Conservation (phyloP, 2,797 vertebrate species). For the Oceanodroma leucorhoa region DNA sequence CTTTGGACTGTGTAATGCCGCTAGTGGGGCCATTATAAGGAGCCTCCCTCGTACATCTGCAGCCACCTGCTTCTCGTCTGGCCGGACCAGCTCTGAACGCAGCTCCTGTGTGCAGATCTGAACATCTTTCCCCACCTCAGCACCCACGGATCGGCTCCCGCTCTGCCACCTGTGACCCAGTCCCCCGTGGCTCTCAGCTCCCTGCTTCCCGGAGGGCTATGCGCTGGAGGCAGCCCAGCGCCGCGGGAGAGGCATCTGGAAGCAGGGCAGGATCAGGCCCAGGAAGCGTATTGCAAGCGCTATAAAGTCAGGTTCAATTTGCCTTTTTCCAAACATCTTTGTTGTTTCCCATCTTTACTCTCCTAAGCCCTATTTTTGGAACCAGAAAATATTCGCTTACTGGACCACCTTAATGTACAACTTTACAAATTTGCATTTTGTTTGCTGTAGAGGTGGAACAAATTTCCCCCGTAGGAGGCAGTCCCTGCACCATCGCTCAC, state of each 20-base stretch:
- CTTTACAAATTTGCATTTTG: background rate
- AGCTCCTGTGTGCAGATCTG: background rate
- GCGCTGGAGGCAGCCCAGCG: background rate
- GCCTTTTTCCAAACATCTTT: background rate
- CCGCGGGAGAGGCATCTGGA: background rate
- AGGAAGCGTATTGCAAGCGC: accelerated
- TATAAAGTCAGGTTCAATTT: background rate
- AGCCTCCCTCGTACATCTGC: background rate
- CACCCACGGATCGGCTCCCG: accelerated
- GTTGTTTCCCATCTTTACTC: background rate
- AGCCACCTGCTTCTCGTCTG: background rate
- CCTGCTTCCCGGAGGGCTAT: background rate
- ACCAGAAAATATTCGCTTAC: background rate
- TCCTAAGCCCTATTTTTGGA: background rate
- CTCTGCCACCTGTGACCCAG: background rate
- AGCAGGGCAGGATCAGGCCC: background rate
- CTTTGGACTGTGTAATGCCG: accelerated
- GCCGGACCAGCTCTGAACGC: accelerated
- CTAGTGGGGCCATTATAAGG: background rate
- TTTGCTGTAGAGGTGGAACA: background rate
- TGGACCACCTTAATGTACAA: background rate
- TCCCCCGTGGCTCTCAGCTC: background rate
- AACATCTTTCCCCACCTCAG: accelerated
- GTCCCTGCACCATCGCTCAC: background rate
- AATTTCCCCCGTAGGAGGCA: background rate